phyloP scores from a whole-genome alignment of 53 echinoderm and acorn worm species.

The Hippasteria phrygiana region DNA sequence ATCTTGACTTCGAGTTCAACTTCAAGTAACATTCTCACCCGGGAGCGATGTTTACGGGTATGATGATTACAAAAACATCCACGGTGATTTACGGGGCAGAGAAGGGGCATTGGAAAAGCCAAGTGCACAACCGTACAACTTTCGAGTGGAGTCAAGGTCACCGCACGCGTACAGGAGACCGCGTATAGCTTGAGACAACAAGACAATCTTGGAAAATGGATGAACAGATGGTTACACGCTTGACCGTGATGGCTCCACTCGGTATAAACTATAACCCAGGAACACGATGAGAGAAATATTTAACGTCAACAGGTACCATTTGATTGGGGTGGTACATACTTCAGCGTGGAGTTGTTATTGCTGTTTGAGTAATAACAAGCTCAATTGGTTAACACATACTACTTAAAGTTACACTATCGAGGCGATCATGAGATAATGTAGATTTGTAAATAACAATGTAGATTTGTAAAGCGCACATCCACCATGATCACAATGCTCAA shows the following conservation, averaged over 20 bases:
- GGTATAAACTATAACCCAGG: constrained; percentile 5
- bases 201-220: background rate
- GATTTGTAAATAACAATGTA: no score
- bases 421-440: no score
- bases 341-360: no score
- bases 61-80: constrained; percentile 45
- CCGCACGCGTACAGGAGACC: background rate
- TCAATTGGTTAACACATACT: no score
- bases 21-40: constrained; percentile 24
- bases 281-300: constrained; percentile 31
- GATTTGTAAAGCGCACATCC: no score
- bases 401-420: no score
- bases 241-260: constrained; percentile 41
- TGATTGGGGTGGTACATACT: no score
- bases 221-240: constrained; percentile 33
- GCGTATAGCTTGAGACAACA: constrained; percentile 33
- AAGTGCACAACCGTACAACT: background rate
- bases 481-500: no score
- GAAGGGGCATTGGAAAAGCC: background rate
- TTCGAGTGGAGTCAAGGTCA: constrained; percentile 20
- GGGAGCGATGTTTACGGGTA: constrained; percentile 38
- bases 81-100: background rate
- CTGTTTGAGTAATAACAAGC: no score
- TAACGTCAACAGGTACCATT: background rate
- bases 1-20: no score